These are phyloP conservation scores for Saturnia pavonia DNA, from an alignment of 2,888 invertebrate genomes.

Conservation along the genomic window DNA sequence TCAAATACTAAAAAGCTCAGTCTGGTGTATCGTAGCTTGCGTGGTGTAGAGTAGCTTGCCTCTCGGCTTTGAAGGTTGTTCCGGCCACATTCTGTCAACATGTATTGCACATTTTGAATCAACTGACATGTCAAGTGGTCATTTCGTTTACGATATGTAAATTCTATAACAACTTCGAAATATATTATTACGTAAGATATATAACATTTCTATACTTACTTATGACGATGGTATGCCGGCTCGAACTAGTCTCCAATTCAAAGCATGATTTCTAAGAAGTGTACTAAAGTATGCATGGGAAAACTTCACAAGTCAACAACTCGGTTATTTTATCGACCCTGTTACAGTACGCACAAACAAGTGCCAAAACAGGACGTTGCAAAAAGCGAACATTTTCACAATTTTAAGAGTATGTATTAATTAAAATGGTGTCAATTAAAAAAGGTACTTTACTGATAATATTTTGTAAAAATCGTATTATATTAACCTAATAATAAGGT, in stretches of 20 bases:
- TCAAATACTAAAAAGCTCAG: too few relatives aligned
- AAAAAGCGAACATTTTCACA: too few relatives aligned
- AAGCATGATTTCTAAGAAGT: constrained; percentile 25
- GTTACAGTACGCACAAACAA: background rate
- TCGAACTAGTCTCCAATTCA: constrained; percentile 23
- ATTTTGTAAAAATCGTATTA: background rate
- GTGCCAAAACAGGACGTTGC: too few relatives aligned
- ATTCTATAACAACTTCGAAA: background rate
- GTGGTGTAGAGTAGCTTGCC: too few relatives aligned
- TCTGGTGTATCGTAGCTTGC: too few relatives aligned
- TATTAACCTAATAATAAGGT: background rate
- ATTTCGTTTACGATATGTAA: background rate
- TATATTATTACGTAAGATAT: background rate
- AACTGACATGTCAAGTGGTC: background rate
- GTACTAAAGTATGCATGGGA: constrained; percentile 22
- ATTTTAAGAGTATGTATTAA: too few relatives aligned
- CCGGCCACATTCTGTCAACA: too few relatives aligned
- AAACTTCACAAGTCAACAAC: constrained; percentile 18
- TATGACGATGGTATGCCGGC: constrained; percentile 7
- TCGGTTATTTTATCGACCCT: background rate
- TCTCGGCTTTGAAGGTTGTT: too few relatives aligned
- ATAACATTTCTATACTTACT: background rate
- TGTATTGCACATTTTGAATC: too few relatives aligned
- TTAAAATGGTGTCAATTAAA: too few relatives aligned
- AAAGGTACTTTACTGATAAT: too few relatives aligned